These are phyloP conservation scores for Zosterops hypoxanthus DNA, from an alignment of 2,113 vertebrate genomes.

Conservation along the genomic window DNA sequence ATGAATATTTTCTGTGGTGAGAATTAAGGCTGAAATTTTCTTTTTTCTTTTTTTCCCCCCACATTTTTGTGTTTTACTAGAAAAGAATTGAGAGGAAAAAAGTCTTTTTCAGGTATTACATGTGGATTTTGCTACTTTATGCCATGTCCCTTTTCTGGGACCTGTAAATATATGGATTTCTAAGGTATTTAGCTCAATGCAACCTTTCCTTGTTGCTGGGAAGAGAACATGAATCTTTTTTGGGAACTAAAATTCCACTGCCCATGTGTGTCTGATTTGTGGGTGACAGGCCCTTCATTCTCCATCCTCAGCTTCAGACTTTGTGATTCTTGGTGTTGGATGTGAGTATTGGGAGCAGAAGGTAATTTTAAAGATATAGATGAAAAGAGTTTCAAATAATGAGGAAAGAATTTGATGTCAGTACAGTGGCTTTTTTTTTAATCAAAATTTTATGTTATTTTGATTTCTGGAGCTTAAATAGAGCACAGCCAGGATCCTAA, in stretches of 20 bases:
- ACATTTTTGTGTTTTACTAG: not conserved
- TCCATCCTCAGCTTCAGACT: not conserved
- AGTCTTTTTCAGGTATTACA: not conserved
- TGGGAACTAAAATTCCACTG: not conserved
- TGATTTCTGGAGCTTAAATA: constrained; percentile 15
- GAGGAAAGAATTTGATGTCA: not conserved
- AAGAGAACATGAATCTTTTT: not conserved
- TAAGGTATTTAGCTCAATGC: not conserved
- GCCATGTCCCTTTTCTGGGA: not conserved
- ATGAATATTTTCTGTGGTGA: not conserved
- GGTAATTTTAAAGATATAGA: not conserved
- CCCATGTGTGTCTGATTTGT: not conserved
- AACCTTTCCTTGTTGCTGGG: not conserved
- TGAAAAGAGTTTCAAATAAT: not conserved
- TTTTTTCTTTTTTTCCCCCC: not conserved
- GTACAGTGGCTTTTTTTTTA: not conserved
- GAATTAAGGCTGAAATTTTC: not conserved
- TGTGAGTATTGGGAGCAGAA: not conserved
- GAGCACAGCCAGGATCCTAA: not conserved
- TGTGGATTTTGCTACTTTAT: not conserved
- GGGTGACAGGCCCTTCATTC: not conserved
- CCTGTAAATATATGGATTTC: not conserved
- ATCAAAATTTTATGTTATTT: not conserved
- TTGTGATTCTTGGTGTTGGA: not conserved
- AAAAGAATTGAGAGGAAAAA: not conserved